Evolutionary conservation across 2,888 invertebrate genomes (phyloP).

Genomic region (Xanthia icteritia): DNA sequence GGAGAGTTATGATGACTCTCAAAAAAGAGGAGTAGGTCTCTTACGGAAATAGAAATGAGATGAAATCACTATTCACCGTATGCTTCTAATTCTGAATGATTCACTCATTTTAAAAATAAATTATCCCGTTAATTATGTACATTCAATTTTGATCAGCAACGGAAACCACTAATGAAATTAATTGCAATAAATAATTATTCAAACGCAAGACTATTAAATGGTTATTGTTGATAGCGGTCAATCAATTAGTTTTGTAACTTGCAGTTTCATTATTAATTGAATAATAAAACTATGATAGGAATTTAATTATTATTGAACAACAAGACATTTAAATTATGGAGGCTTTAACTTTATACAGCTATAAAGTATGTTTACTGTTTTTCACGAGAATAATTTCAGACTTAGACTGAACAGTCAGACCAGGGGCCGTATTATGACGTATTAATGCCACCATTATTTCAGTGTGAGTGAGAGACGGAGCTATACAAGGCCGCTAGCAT

Average conservation of each 20-base stretch:
- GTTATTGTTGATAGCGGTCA: conserved; percentile 42
- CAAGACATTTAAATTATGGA: too few species aligned
- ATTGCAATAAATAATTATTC: conserved; percentile 24
- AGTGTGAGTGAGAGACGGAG: too few species aligned
- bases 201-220: conserved; percentile 5
- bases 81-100: conserved; percentile 49
- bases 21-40: conserved; percentile 58
- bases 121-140: conserved; percentile 3
- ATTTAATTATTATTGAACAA: conserved; percentile 4
- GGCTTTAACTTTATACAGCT: background rate
- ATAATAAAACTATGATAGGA: conserved; percentile 6
- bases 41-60: conserved; percentile 65
- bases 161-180: conserved; percentile 30
- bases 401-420: background rate
- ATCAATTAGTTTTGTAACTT: conserved; percentile 43
- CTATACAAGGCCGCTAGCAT: too few species aligned
- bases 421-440: too few species aligned
- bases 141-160: conserved; percentile 25
- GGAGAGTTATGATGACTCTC: conserved; percentile 40
- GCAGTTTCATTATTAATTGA: conserved; percentile 30
- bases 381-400: background rate
- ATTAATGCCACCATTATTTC: too few species aligned
- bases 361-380: background rate
- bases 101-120: conserved; percentile 43
- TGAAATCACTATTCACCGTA: conserved; percentile 53